These are phyloP conservation scores for Rhodinocichla rosea DNA, from an alignment of 2,113 vertebrate genomes.

Conservation along the genomic window DNA sequence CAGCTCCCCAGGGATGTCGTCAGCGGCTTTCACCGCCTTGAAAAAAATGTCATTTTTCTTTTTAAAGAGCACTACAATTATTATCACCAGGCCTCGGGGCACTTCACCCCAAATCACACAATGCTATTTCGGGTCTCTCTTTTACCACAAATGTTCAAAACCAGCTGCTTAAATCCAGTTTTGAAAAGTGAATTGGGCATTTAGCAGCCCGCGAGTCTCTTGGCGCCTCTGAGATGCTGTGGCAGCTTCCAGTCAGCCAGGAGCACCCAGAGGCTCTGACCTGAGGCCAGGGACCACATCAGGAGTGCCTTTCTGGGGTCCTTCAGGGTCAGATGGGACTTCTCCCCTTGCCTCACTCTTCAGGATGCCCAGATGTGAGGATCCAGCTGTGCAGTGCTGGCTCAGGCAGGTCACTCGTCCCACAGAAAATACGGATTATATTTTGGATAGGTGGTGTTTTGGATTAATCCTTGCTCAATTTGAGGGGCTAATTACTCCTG, in stretches of 20 bases:
- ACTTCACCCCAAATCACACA: conserved; percentile 63
- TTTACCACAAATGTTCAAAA: conserved; percentile 37
- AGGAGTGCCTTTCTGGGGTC: background rate
- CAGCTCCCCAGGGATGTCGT: conserved; percentile 8
- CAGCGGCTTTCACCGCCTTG: conserved; percentile 29
- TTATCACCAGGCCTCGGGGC: conserved; percentile 39
- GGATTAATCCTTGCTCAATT: background rate
- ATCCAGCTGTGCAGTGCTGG: background rate
- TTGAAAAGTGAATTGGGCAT: conserved; percentile 9
- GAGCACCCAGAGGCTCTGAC: background rate
- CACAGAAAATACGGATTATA: background rate
- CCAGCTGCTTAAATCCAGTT: background rate
- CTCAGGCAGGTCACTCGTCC: background rate
- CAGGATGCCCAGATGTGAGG: background rate
- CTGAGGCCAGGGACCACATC: fast-evolving
- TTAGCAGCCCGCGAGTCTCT: background rate
- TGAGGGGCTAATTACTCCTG: background rate
- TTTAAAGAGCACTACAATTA: conserved; percentile 26
- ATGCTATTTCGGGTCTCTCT: conserved; percentile 37
- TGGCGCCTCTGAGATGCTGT: fast-evolving
- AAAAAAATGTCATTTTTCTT: conserved; percentile 53
- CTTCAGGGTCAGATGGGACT: background rate
- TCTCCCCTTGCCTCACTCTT: background rate
- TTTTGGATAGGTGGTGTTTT: background rate
- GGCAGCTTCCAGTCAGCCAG: background rate